Conservation (phyloP, 1,140 invertebrate species). For the Zaprionus capensis region DNA sequence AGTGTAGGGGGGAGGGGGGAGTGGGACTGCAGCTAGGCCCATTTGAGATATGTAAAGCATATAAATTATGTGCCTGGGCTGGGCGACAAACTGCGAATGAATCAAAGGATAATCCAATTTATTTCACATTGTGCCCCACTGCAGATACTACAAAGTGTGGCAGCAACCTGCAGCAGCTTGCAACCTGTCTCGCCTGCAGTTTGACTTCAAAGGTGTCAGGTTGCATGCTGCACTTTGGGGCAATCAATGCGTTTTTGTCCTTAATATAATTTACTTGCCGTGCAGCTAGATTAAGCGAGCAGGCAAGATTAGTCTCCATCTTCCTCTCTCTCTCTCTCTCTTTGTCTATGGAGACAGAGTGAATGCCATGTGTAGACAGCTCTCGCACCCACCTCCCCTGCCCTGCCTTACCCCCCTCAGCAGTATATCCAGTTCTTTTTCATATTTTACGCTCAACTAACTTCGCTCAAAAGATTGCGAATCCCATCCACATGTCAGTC, state of each 20-base stretch:
- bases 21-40: slow-evolving; percentile 32
- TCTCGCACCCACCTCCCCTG: not conserved
- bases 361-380: not conserved
- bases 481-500: slow-evolving; percentile 74
- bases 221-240: slow-evolving; percentile 52
- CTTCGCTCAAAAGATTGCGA: slow-evolving; percentile 56
- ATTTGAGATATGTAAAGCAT: slow-evolving; percentile 82
- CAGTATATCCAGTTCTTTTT: slow-evolving; percentile 22
- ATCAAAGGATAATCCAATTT: slow-evolving; percentile 84
- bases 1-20: not conserved
- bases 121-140: slow-evolving; percentile 71
- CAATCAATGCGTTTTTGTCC: slow-evolving; percentile 82
- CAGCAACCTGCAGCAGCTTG: slow-evolving; percentile 6
- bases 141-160: slow-evolving; percentile 37
- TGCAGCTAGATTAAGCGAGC: not conserved
- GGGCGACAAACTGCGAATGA: slow-evolving; percentile 83
- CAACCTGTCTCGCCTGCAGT: slow-evolving; percentile 25
- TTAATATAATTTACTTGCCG: slow-evolving; percentile 73
- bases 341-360: not conserved
- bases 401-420: too few species aligned
- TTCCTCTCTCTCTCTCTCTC: not conserved
- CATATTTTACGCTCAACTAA: slow-evolving; percentile 74
- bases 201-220: slow-evolving; percentile 68
- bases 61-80: slow-evolving; percentile 74
- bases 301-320: not conserved